Base-by-base conservation (phyloP, 2,113 vertebrate species). In the Leiothrix lutea region DNA sequence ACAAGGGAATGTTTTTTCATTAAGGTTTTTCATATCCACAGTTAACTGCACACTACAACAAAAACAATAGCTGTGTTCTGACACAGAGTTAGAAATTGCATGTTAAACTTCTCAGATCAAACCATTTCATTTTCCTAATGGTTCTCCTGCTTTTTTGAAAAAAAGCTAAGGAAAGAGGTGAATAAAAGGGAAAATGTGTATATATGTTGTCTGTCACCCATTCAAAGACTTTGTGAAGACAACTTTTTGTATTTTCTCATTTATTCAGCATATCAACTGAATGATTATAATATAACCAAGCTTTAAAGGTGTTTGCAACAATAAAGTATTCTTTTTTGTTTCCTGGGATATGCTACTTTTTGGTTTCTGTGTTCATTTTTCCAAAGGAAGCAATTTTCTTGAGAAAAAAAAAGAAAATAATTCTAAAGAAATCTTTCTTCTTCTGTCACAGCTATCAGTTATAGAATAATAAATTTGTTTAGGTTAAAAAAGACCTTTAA, bases 21-120 rank as follows among this genome's bases (percentile, higher is more conserved):
- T 78, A 78, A 80, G 90, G 20, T 72, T 89, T 74, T 70, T 73
- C 70, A 85, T 88, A 92, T 93, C 66, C 81, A 87, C 56, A 86
- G 60, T 40, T 75, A 78, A 80, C n/a, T 78, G 42, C 58, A 72
- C 38, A 45, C 36, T 79, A n/a, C 45, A 72, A 87, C 22, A 78
- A 67, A 88, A 74, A 13, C 35, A 80, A 14, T 71, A 75, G 19
- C 51, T 45, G 25, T 35, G 14, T 36, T 84, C 29, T 58, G 42
- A 54, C 19, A 54, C 6, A 26, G 23, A 26, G 23, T 44, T 69
- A 57, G 35, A 88, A 82, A 35, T 91, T 92, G 72, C 5, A 31
- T 58, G 66, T 54, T 66, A 45, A 80, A 69, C 21, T 44, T 75
- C 19, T 53, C 8, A 60, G 33, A 77, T 53, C 45, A 44, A 66